These are phyloP conservation scores for Chironomus tentans DNA, from an alignment of 2,888 invertebrate genomes.

Conservation along the genomic window DNA sequence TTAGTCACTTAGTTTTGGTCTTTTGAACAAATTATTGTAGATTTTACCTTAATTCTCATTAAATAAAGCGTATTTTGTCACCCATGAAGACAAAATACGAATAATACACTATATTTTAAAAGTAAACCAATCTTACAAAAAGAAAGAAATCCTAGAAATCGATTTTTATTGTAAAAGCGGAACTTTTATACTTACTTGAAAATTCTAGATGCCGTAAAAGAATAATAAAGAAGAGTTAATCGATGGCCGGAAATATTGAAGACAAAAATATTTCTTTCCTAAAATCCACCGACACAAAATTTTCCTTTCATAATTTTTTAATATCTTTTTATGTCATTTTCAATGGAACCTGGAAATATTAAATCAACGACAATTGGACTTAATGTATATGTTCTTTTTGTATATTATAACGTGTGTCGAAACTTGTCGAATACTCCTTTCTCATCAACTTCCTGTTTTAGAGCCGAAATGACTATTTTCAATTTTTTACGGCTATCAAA, in stretches of 20 bases:
- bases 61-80: too few species aligned
- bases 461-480: background rate
- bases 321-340: background rate
- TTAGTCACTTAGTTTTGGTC: too few species aligned
- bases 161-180: background rate
- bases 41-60: too few species aligned
- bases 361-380: slow-evolving; percentile 4
- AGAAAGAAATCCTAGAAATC: background rate
- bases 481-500: background rate
- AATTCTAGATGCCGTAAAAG: background rate
- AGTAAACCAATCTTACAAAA: too few species aligned
- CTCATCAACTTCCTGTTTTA: background rate
- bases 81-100: background rate
- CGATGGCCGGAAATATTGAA: background rate
- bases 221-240: background rate
- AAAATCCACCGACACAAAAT: background rate
- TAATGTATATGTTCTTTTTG: background rate
- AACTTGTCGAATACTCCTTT: slow-evolving; percentile 7
- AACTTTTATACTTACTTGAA: background rate
- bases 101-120: background rate
- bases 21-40: too few species aligned
- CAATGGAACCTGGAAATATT: slow-evolving; percentile 12
- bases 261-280: background rate
- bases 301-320: background rate
- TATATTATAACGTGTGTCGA: background rate